Evolutionary conservation across 2,888 invertebrate genomes (phyloP).

Genomic region (Bhutanitis thaidina): DNA sequence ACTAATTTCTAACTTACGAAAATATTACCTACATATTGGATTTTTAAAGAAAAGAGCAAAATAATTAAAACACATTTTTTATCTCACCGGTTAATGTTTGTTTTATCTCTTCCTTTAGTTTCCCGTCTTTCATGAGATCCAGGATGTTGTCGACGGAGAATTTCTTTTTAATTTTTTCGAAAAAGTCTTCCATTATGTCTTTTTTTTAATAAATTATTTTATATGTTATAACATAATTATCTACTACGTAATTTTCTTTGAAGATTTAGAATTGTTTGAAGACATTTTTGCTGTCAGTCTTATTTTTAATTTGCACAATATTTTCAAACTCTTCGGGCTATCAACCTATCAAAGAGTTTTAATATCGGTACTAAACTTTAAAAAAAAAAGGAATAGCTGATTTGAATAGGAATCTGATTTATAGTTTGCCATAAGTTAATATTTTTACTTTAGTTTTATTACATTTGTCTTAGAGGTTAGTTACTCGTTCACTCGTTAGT

Average conservation of each 20-base stretch:
- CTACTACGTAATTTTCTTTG: not conserved
- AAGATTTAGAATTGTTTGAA: constrained; percentile 5
- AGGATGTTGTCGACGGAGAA: constrained; percentile 39
- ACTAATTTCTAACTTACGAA: too few relatives aligned
- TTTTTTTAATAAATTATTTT: constrained; percentile 4
- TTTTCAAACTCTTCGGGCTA: not conserved
- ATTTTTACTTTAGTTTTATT: too few relatives aligned
- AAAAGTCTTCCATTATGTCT: constrained; percentile 47
- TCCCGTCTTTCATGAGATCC: constrained; percentile 42
- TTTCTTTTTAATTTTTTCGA: constrained; percentile 45
- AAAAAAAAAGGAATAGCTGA: too few relatives aligned
- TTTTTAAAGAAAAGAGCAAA: too few relatives aligned
- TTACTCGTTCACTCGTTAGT: too few relatives aligned
- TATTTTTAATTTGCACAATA: not conserved
- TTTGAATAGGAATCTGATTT: too few relatives aligned
- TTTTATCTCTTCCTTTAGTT: constrained; percentile 32
- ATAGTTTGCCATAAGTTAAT: too few relatives aligned
- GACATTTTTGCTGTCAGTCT: constrained; percentile 4
- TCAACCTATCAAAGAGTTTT: constrained; percentile 8
- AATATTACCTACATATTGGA: too few relatives aligned
- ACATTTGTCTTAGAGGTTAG: too few relatives aligned
- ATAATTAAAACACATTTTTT: not conserved
- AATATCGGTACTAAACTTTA: not conserved
- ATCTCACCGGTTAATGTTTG: constrained; percentile 17
- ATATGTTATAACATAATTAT: not conserved